Conservation (phyloP, 2,113 vertebrate species). For the Anser brachyrhynchus region DNA sequence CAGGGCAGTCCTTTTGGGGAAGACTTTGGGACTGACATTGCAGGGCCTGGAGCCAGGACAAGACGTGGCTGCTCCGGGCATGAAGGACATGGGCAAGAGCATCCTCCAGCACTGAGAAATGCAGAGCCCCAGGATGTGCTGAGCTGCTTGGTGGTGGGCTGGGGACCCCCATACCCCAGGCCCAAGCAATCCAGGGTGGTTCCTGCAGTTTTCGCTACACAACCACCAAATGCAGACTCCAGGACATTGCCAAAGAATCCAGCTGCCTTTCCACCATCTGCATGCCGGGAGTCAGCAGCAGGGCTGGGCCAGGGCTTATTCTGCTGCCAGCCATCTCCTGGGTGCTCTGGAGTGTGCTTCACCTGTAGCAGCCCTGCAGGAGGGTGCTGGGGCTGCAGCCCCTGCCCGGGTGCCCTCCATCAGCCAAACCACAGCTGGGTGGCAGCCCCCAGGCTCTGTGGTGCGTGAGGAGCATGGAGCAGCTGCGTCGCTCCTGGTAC, state of each 20-base stretch:
- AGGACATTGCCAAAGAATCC: background rate
- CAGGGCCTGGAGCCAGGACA: background rate
- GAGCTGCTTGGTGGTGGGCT: background rate
- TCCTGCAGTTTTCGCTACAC: background rate
- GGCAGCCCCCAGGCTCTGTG: background rate
- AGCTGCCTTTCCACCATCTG: background rate
- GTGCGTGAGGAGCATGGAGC: fast-evolving
- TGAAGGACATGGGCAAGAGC: background rate
- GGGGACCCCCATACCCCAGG: background rate
- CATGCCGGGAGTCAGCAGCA: background rate
- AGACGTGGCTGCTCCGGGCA: background rate
- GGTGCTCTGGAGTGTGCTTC: background rate
- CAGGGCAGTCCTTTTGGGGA: background rate
- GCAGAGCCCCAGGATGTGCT: background rate
- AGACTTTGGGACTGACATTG: background rate
- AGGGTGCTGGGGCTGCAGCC: background rate
- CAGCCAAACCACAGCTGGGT: fast-evolving
- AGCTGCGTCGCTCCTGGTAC: background rate
- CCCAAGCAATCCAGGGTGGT: background rate
- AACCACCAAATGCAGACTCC: background rate
- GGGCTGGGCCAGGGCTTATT: background rate
- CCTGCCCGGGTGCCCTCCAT: fast-evolving
- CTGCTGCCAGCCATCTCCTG: background rate
- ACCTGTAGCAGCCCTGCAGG: background rate
- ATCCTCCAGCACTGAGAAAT: fast-evolving